A percentile compares a stretch with the other conserved stretches of the same genome.
Conservation (phyloP, 2,888 invertebrate species). For the Tolmerus cingulatus region DNA sequence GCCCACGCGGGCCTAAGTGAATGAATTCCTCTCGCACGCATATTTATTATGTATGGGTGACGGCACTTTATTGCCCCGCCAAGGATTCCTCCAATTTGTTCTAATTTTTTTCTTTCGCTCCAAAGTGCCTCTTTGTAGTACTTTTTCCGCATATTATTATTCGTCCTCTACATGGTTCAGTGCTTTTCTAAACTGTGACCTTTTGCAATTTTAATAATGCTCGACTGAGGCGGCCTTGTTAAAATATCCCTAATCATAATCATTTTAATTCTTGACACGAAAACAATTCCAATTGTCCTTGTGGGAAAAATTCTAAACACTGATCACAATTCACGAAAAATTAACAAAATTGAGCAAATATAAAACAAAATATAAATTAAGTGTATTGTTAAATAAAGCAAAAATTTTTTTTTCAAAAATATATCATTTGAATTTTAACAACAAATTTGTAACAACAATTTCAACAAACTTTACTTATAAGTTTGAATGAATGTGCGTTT, state of each 20-base stretch:
- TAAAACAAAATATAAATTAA: too few relatives aligned
- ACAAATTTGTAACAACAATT: too few relatives aligned
- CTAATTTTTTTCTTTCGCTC: neutral
- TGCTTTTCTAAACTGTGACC: neutral
- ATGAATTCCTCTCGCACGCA: neutral
- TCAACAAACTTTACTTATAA: too few relatives aligned
- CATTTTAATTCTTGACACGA: neutral
- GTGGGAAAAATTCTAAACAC: too few relatives aligned
- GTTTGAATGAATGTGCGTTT: too few relatives aligned
- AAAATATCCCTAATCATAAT: neutral
- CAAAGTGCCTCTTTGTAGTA: neutral
- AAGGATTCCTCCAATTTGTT: neutral
- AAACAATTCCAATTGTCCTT: neutral
- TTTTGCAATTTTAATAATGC: neutral
- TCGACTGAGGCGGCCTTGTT: neutral
- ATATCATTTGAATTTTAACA: too few relatives aligned
- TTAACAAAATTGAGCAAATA: too few relatives aligned
- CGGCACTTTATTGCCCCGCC: neutral
- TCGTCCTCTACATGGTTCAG: neutral
- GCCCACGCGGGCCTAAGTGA: neutral
- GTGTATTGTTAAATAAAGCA: too few relatives aligned
- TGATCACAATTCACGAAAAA: too few relatives aligned
- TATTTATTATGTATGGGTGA: neutral
- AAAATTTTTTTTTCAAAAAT: too few relatives aligned
- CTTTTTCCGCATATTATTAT: neutral